phyloP scores from a whole-genome alignment of 2,888 invertebrate species.

The Lasioglossum villosulum region DNA sequence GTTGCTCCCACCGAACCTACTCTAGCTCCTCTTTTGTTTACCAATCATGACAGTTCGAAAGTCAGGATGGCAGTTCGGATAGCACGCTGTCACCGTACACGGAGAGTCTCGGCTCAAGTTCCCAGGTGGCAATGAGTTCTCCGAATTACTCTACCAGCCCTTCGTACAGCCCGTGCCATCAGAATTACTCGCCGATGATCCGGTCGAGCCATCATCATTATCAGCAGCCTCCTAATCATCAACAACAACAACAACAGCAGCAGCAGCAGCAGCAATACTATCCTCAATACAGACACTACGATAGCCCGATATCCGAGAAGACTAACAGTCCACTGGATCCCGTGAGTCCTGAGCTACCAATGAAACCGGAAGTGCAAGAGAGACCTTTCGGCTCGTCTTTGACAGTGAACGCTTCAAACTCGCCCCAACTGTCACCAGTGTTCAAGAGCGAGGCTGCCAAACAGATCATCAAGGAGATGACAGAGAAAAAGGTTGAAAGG shows the following conservation, averaged over 20 bases:
- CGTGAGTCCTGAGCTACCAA: slow-evolving; percentile 71
- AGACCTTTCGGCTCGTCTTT: slow-evolving; percentile 69
- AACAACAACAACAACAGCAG: background rate
- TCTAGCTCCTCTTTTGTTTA: slow-evolving; percentile 47
- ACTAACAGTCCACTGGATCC: slow-evolving; percentile 55
- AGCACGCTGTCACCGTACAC: slow-evolving; percentile 80
- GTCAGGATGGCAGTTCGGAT: slow-evolving; percentile 79
- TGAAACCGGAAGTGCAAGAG: slow-evolving; percentile 62
- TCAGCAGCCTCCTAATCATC: slow-evolving; percentile 18
- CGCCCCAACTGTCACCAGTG: slow-evolving; percentile 90
- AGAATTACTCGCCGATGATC: slow-evolving; percentile 65
- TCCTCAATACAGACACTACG: slow-evolving; percentile 58
- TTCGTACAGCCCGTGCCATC: slow-evolving; percentile 78
- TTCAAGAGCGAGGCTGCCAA: slow-evolving; percentile 95
- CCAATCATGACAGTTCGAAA: slow-evolving; percentile 75
- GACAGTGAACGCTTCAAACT: slow-evolving; percentile 70
- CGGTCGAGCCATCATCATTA: slow-evolving; percentile 46
- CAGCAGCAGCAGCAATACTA: slow-evolving; percentile 40
- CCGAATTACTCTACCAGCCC: slow-evolving; percentile 79
- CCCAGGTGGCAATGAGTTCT: slow-evolving; percentile 80
- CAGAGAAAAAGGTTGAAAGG: slow-evolving; percentile 84
- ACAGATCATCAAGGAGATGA: slow-evolving; percentile 94
- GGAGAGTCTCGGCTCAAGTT: slow-evolving; percentile 77
- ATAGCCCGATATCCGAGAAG: slow-evolving; percentile 47
- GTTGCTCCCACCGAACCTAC: slow-evolving; percentile 27